These are phyloP conservation scores for Rhinogobio ventralis DNA, from an alignment of 2,797 vertebrate species.

Conservation along the genomic window DNA sequence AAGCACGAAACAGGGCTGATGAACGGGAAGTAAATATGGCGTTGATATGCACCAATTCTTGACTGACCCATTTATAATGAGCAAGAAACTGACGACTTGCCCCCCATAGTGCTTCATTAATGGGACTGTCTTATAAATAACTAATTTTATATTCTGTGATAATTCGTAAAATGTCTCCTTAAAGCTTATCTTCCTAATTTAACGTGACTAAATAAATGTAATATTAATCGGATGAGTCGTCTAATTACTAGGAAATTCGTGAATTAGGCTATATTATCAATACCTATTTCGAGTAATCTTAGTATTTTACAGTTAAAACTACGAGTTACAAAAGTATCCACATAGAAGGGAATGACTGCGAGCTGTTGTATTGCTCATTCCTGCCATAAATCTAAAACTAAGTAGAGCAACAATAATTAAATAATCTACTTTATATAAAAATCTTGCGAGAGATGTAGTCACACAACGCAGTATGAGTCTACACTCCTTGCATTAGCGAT, in stretches of 20 bases:
- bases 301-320: neutral
- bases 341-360: neutral
- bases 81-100: neutral
- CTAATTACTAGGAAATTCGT: constrained; percentile 32
- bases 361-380: neutral
- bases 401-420: constrained; percentile 5
- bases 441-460: neutral
- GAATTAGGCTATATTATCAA: constrained; percentile 8
- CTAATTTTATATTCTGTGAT: constrained; percentile 12
- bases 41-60: constrained; percentile 16
- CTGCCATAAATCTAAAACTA: neutral
- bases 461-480: neutral
- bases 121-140: constrained; percentile 21
- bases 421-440: neutral
- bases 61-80: constrained; percentile 6
- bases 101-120: constrained; percentile 33
- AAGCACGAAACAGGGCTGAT: neutral
- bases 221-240: constrained; percentile 17
- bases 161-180: constrained; percentile 34
- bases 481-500: constrained; percentile 1
- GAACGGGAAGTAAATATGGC: neutral
- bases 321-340: neutral
- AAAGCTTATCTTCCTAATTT: neutral
- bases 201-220: constrained; percentile 24
- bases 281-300: constrained; percentile 18